Base-by-base conservation (phyloP, 2,113 vertebrate genomes). In the Sisor rabdophorus region DNA sequence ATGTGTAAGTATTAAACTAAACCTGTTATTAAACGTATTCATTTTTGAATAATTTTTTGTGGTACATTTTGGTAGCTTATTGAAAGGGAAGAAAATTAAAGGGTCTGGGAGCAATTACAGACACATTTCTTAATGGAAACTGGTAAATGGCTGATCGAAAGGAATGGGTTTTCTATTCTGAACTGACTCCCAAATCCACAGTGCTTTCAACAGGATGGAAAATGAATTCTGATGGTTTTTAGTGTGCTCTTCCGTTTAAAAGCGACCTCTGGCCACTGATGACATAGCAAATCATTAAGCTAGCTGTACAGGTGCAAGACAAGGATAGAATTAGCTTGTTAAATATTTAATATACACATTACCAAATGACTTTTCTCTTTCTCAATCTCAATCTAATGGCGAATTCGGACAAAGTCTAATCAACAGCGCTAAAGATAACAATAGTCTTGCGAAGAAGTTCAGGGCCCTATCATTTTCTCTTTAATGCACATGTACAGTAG, bases 371-470 rank as follows among this genome's bases (percentile, higher is more conserved):
- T 85, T 87, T 86, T 84, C 78, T 79, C 71, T 59, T 75, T 78
- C 84, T 89, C 69, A 89, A 89, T 89, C 84, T 90, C n/a, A n/a
- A n/a, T n/a, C 89, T 90, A 90, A 91, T 90, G 88, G 88, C 88
- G 86, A 91, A 86, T 80, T 79, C 79, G 76, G 86, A 88, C 85
- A 84, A 88, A 87, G 83, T 80, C 86, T 89, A 83, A 89, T 90
- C 87, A 87, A 86, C 83, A 85, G 82, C 80, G 82, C 79, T 81
- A 82, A 83, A 85, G 80, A 87, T 82, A 85, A 84, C 73, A 85
- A 83, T 83, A 65, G 7, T n/a, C 32, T 71, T 75, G 71, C 71
- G 60, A 77, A 80, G 68, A 75, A 60, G 63, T 80, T 53, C 71
- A 70, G 12, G 24, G 54, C 75, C 67, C 64, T 75, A 80, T 75